Evolutionary conservation across 2,888 invertebrate species (phyloP).

Genomic region (Epicampocera succincta): DNA sequence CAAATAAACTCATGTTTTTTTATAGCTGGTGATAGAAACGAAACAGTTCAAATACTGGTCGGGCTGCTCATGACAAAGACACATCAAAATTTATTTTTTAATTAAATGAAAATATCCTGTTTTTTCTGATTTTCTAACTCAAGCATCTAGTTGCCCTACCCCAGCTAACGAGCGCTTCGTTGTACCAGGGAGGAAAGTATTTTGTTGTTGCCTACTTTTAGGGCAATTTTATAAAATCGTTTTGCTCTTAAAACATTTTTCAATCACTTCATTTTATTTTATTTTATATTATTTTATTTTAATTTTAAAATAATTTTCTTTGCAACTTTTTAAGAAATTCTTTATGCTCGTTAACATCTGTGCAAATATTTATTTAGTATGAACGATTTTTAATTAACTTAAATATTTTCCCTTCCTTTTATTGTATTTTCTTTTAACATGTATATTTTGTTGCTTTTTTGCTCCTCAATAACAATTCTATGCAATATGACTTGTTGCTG

Average conservation of each 20-base stretch:
- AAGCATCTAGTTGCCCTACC: too few relatives aligned
- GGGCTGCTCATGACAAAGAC: too few relatives aligned
- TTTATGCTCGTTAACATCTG: constrained; percentile 60
- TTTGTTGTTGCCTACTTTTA: background rate
- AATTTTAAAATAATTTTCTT: constrained; percentile 43
- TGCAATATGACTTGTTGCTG: constrained; percentile 55
- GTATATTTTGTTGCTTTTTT: constrained; percentile 8
- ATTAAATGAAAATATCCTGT: background rate
- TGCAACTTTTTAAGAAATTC: constrained; percentile 15
- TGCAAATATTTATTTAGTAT: constrained; percentile 65
- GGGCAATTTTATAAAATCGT: background rate
- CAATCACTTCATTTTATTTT: background rate
- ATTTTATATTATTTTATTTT: constrained; percentile 33
- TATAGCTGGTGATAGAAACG: background rate
- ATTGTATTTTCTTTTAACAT: background rate
- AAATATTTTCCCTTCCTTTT: constrained; percentile 49
- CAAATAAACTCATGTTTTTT: too few relatives aligned
- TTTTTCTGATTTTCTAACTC: too few relatives aligned
- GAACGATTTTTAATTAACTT: constrained; percentile 68
- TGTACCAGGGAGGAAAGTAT: too few relatives aligned
- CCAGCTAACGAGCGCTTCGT: too few relatives aligned
- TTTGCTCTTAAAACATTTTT: background rate
- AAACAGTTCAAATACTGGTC: background rate
- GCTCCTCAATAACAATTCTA: background rate
- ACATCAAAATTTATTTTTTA: background rate